Evolutionary conservation across 2,888 invertebrate species (phyloP).

Genomic region (Callosobruchus maculatus): DNA sequence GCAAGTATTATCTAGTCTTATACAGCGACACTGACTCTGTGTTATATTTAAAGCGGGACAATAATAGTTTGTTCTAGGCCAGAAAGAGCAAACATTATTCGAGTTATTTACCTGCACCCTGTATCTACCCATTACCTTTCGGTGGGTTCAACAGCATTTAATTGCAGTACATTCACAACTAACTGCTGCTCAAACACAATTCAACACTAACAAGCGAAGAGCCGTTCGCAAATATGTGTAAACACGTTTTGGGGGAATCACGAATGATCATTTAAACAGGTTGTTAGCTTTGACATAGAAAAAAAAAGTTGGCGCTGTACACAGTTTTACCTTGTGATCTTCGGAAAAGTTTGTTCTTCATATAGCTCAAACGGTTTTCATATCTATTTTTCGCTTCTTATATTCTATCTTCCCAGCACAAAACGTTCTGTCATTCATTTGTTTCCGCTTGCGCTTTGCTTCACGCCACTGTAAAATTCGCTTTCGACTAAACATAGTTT

Average conservation of each 20-base stretch:
- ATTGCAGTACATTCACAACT: not conserved
- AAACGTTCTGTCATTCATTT: not conserved
- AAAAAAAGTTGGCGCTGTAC: not conserved
- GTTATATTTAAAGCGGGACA: no score
- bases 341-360: no score
- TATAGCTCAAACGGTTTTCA: no score
- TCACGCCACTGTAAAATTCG: not conserved
- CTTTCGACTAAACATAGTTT: not conserved
- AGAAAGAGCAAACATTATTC: not conserved
- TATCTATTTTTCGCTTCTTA: no score
- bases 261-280: not conserved
- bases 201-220: not conserved
- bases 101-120: not conserved
- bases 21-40: no score
- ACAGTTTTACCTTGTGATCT: no score
- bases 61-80: no score
- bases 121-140: not conserved
- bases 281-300: not conserved
- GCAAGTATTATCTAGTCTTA: no score
- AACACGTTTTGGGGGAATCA: not conserved
- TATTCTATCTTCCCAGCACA: no score
- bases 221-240: not conserved
- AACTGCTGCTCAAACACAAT: not conserved
- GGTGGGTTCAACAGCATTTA: not conserved
- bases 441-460: not conserved